Conservation (phyloP, 2,113 vertebrate species). For the Neoarius graeffei region DNA sequence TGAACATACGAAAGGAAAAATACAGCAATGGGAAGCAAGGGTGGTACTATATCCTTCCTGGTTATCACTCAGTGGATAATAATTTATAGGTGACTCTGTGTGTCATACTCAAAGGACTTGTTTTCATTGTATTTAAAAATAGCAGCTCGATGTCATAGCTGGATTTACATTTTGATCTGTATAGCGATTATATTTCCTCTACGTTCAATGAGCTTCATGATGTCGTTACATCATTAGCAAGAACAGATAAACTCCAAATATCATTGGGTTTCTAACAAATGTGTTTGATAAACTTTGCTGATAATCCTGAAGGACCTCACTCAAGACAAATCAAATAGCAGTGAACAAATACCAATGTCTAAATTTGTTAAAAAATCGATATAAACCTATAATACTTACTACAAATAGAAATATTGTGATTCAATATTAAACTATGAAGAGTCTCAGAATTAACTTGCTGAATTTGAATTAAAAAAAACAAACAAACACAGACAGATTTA, state of each 20-base stretch:
- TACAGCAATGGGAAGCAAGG: constrained; percentile 56
- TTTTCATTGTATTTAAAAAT: constrained; percentile 8
- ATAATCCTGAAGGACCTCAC: neutral
- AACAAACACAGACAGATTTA: too few species aligned
- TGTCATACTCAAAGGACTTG: constrained; percentile 1
- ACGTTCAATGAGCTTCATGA: neutral
- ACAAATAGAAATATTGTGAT: neutral
- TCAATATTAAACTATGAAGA: neutral
- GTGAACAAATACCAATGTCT: neutral
- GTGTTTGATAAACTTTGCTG: neutral
- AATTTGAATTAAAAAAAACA: neutral
- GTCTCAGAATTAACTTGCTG: neutral
- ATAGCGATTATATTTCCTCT: neutral
- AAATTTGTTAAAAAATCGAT: neutral
- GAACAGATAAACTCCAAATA: neutral
- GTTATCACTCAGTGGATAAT: neutral
- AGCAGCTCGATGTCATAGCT: constrained; percentile 66
- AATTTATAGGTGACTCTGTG: constrained; percentile 5
- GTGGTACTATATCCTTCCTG: constrained; percentile 27
- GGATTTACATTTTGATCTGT: neutral
- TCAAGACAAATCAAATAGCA: neutral
- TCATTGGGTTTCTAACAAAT: neutral
- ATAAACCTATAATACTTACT: neutral
- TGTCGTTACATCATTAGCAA: neutral
- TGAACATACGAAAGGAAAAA: constrained; percentile 61